Evolutionary conservation across 2,888 invertebrate genomes (phyloP).

Genomic region (Nomada ferruginata): DNA sequence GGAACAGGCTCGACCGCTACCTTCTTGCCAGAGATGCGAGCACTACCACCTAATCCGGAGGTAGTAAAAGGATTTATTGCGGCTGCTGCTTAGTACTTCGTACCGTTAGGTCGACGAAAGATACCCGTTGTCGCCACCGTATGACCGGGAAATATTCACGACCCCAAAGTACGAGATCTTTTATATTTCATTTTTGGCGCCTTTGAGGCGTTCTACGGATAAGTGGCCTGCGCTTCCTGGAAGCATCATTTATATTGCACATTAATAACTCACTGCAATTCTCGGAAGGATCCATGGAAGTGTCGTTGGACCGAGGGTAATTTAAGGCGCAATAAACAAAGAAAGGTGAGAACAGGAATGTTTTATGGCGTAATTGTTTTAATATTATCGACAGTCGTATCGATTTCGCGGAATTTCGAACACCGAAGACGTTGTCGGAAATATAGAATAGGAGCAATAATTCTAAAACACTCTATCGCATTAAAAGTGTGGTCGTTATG

Average conservation of each 20-base stretch:
- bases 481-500: no score
- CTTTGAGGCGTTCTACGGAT: no score
- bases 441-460: no score
- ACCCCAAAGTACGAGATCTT: not conserved
- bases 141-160: conserved; percentile 19
- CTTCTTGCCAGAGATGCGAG: not conserved
- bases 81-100: conserved; percentile 25
- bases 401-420: no score
- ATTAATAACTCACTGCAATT: conserved; percentile 7
- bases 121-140: not conserved
- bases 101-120: conserved; percentile 53
- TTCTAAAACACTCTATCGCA: no score
- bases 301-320: not conserved
- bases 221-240: no score
- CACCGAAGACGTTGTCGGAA: no score
- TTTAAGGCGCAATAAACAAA: not conserved
- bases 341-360: no score
- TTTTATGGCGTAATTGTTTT: no score
- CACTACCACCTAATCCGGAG: conserved; percentile 41
- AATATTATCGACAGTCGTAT: no score
- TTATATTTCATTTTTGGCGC: not conserved
- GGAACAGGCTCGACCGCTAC: not conserved
- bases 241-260: not conserved
- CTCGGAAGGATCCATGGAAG: not conserved
- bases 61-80: conserved; percentile 63